Evolutionary conservation across 1,140 invertebrate genomes (phyloP).

Genomic region (Trichonephila clavipes): DNA sequence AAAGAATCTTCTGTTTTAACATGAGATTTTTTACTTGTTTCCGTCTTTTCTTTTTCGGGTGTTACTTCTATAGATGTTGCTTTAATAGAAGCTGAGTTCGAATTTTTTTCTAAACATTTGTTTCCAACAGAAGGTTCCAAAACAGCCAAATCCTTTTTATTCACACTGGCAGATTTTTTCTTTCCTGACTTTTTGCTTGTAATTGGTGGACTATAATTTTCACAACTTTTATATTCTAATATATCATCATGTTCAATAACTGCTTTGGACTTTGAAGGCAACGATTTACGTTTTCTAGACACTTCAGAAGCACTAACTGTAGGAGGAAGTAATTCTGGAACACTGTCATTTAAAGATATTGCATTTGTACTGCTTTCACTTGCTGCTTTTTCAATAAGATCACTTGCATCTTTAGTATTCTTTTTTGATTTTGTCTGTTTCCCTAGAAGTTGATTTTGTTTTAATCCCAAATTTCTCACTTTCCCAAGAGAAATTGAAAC

Average conservation of each 20-base stretch:
- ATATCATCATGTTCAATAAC: not conserved
- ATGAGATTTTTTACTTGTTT: not conserved
- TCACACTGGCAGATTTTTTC: not conserved
- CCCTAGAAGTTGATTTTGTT: not conserved
- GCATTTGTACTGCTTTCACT: not conserved
- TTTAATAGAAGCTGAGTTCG: not conserved
- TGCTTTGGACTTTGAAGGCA: slow-evolving; percentile 14
- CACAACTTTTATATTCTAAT: not conserved
- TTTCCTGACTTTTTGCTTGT: not conserved
- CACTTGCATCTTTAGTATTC: not conserved
- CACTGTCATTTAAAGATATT: not conserved
- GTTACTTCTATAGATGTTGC: not conserved
- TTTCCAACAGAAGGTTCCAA: not conserved
- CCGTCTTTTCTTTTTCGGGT: not conserved
- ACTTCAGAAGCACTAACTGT: not conserved
- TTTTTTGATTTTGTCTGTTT: not conserved
- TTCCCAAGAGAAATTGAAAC: not conserved
- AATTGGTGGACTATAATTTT: not conserved
- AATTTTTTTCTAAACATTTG: not conserved
- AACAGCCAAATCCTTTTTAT: not conserved
- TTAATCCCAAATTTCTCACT: not conserved
- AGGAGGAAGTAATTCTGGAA: not conserved
- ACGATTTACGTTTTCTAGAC: slow-evolving; percentile 12
- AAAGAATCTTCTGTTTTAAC: not conserved
- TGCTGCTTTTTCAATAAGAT: not conserved